Evolutionary conservation across 2,888 invertebrate genomes (phyloP).

Genomic region (Troides oblongomaculatus): DNA sequence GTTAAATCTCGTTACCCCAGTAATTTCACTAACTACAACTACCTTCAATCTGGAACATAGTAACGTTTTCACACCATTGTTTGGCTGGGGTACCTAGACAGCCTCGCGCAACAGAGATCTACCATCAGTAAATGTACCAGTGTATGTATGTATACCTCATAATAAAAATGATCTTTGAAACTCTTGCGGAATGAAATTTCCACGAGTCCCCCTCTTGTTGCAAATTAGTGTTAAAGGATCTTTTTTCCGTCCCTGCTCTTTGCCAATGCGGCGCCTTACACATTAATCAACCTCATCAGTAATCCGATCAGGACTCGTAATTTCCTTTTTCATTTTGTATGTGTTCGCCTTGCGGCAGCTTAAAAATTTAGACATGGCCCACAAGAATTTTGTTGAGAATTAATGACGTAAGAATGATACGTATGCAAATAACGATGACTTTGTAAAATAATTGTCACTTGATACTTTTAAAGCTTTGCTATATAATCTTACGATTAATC

Average conservation of each 20-base stretch:
- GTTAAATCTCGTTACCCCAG: no score
- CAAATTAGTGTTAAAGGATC: constrained; percentile 20
- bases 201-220: constrained; percentile 11
- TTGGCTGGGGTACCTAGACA: no score
- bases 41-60: no score
- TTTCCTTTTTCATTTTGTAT: constrained; percentile 35
- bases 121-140: neutral
- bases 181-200: constrained; percentile 2
- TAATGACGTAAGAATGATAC: neutral
- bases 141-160: neutral
- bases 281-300: constrained; percentile 44
- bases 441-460: no score
- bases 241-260: constrained; percentile 15
- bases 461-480: no score
- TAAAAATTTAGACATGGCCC: constrained; percentile 13
- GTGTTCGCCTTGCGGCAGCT: constrained; percentile 20
- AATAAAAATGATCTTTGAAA: neutral
- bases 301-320: constrained; percentile 40
- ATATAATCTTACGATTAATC: no score
- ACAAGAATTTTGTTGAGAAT: neutral
- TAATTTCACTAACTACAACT: no score
- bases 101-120: no score
- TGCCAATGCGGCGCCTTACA: constrained; percentile 21
- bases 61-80: no score
- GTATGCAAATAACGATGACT: no score